Conservation (phyloP, 2,888 invertebrate genomes). For the Crocallis elinguaria region DNA sequence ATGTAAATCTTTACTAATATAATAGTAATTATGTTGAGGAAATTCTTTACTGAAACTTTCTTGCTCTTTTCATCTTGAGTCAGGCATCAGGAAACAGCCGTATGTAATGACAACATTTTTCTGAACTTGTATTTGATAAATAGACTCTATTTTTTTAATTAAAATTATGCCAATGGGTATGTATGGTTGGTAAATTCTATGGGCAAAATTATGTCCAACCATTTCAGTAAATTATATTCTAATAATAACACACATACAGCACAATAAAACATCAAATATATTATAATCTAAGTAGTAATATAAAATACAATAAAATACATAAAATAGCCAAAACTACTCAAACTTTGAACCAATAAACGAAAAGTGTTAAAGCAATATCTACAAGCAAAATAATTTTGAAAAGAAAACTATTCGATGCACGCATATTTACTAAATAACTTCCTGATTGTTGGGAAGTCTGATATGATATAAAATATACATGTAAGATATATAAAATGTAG, state of each 20-base stretch:
- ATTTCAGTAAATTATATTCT: constrained; percentile 5
- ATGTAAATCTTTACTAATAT: no score
- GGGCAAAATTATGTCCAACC: not conserved
- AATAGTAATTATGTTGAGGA: no score
- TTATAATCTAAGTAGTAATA: constrained; percentile 28
- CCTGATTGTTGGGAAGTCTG: constrained; percentile 68
- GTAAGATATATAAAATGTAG: constrained; percentile 25
- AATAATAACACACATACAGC: constrained; percentile 41
- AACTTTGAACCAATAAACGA: constrained; percentile 40
- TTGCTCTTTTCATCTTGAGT: no score
- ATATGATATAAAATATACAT: constrained; percentile 30
- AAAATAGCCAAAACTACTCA: constrained; percentile 81
- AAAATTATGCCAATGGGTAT: no score
- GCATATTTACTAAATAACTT: constrained; percentile 49
- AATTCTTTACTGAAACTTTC: no score
- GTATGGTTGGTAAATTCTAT: not conserved
- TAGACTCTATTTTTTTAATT: no score
- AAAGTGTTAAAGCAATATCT: constrained; percentile 49
- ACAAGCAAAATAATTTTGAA: constrained; percentile 50
- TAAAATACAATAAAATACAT: constrained; percentile 53
- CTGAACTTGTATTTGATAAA: no score
- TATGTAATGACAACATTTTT: no score
- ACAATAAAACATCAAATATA: constrained; percentile 38
- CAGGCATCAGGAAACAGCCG: no score
- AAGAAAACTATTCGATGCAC: constrained; percentile 32